These are phyloP conservation scores for Scomber colias DNA, from an alignment of 2,113 vertebrate species.

Conservation along the genomic window DNA sequence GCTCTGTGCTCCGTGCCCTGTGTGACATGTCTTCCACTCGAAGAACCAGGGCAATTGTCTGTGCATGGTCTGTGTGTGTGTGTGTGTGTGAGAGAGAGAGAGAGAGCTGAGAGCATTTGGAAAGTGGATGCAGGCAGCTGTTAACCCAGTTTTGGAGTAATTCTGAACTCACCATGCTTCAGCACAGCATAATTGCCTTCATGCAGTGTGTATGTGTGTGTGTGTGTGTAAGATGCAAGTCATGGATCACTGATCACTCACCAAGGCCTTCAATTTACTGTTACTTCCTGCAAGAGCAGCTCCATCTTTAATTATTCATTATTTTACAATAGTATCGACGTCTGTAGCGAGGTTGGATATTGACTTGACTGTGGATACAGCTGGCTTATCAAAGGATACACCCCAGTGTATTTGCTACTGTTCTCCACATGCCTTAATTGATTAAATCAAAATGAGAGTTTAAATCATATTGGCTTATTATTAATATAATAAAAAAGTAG, in stretches of 20 bases:
- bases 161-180: conserved; percentile 55
- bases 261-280: conserved; percentile 21
- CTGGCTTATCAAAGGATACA: neutral
- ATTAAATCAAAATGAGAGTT: neutral
- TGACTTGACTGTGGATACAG: conserved; percentile 14
- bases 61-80: conserved; percentile 39
- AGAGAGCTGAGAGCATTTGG: conserved; percentile 14
- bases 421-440: neutral
- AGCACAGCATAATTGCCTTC: conserved; percentile 50
- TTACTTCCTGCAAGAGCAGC: conserved; percentile 31
- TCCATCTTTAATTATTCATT: conserved; percentile 31
- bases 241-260: conserved; percentile 47
- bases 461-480: neutral
- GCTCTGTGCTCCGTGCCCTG: conserved; percentile 54
- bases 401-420: neutral
- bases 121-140: conserved; percentile 54
- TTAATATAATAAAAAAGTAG: neutral
- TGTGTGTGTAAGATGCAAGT: conserved; percentile 24
- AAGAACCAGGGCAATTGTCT: conserved; percentile 71
- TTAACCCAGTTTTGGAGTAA: conserved; percentile 67
- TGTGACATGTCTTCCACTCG: conserved; percentile 70
- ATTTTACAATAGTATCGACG: conserved; percentile 12
- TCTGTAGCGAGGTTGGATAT: conserved; percentile 3
- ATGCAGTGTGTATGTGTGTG: conserved; percentile 5
- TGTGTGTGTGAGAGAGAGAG: neutral